phyloP scores from a whole-genome alignment of 37 sponge, comb jelly and placozoan species.

The Chondrosia reniformis region DNA sequence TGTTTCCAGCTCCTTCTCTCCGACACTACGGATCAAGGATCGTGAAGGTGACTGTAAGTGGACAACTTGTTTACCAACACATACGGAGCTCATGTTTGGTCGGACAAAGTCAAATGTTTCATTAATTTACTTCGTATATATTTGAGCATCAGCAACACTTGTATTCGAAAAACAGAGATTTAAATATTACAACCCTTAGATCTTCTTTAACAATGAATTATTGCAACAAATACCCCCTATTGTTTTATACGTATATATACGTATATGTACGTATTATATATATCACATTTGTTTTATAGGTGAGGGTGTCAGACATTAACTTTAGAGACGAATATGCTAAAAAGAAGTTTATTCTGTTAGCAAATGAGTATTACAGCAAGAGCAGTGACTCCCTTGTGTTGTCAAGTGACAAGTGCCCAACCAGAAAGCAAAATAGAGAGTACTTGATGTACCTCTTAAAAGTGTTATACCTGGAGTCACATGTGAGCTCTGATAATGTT shows the following conservation, averaged over 20 bases:
- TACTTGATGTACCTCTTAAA: constrained; percentile 78
- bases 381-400: constrained; percentile 43
- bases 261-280: not conserved
- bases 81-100: not conserved
- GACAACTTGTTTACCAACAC: not conserved
- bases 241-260: not conserved
- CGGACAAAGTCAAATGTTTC: not conserved
- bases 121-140: not conserved
- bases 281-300: not conserved
- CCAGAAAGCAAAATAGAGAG: constrained; percentile 74
- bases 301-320: constrained; percentile 27
- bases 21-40: constrained; percentile 64
- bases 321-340: constrained; percentile 53
- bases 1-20: constrained; percentile 59
- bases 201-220: not conserved
- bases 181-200: too few relatives aligned
- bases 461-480: constrained; percentile 80
- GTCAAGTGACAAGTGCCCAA: constrained; percentile 71
- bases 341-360: constrained; percentile 63
- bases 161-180: too few relatives aligned
- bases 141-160: too few relatives aligned
- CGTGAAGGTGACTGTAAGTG: constrained; percentile 62
- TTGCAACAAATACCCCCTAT: constrained; percentile 1
- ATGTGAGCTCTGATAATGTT: constrained; percentile 69
- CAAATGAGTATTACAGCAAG: constrained; percentile 45